Evolutionary conservation across 2,888 invertebrate species (phyloP).

Genomic region (Calameuta idolon): DNA sequence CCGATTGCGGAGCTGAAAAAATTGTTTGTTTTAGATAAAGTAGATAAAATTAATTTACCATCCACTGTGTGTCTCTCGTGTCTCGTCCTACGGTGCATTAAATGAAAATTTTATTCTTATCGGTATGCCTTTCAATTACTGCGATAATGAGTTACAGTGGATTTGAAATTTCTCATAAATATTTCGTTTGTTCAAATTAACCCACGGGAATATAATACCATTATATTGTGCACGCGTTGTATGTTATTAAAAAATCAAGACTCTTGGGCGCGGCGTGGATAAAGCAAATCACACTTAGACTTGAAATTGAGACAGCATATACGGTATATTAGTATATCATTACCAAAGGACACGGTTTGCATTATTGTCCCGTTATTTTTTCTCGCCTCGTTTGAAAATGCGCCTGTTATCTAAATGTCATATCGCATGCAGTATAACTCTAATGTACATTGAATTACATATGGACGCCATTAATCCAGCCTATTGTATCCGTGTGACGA

Average conservation of each 20-base stretch:
- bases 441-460: neutral
- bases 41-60: neutral
- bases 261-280: neutral
- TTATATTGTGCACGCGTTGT: neutral
- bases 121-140: neutral
- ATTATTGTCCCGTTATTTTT: neutral
- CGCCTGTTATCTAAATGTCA: neutral
- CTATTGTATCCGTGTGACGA: neutral
- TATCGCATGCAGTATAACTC: neutral
- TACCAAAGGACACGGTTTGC: neutral
- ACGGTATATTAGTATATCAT: neutral
- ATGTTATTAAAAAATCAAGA: neutral
- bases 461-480: neutral
- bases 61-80: neutral
- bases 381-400: neutral
- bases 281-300: neutral
- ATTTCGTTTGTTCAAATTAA: neutral
- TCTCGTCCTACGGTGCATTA: neutral
- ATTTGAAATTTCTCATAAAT: neutral
- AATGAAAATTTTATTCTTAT: neutral
- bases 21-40: neutral
- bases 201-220: neutral
- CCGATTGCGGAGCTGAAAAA: neutral
- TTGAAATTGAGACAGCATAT: neutral
- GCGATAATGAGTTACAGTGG: neutral